A percentile compares a stretch with the other conserved stretches of the same genome.
These are phyloP conservation scores for Stigmatopora argus DNA, from an alignment of 2,113 vertebrate genomes.

Conservation along the genomic window DNA sequence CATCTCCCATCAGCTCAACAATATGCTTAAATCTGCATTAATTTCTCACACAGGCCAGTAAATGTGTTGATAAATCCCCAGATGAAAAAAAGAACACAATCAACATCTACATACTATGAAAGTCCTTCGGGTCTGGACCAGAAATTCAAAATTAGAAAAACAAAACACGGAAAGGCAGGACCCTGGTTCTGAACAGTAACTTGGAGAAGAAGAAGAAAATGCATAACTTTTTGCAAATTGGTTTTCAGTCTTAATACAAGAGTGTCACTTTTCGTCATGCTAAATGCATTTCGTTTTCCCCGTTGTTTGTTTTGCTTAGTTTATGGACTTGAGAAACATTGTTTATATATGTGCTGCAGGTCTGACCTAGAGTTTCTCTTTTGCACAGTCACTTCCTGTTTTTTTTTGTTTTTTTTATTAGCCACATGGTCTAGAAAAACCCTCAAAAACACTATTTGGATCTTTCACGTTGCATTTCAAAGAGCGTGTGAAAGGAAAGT, in stretches of 20 bases:
- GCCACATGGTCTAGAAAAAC: conserved; percentile 50
- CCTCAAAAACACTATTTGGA: conserved; percentile 32
- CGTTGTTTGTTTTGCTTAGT: background rate
- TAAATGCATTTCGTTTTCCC: background rate
- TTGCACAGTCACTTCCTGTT: conserved; percentile 69
- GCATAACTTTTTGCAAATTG: background rate
- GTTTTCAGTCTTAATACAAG: background rate
- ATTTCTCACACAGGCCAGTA: too few species aligned
- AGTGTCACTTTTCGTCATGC: background rate
- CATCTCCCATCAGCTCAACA: background rate
- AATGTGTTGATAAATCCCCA: too few species aligned
- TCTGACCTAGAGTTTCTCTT: conserved; percentile 59
- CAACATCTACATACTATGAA: too few species aligned
- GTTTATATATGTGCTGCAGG: conserved; percentile 3
- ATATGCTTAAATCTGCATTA: background rate
- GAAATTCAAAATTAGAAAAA: too few species aligned
- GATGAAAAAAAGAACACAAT: too few species aligned
- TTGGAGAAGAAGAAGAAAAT: too few species aligned
- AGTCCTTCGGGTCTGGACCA: too few species aligned
- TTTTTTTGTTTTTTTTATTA: conserved; percentile 28
- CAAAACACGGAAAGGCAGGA: too few species aligned
- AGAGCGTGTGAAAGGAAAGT: background rate
- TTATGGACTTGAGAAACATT: background rate
- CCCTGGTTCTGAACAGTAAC: too few species aligned
- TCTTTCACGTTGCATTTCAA: conserved; percentile 18